These are phyloP conservation scores for Drosophila austrosaltans DNA, from an alignment of 2,888 invertebrate genomes.

Conservation along the genomic window DNA sequence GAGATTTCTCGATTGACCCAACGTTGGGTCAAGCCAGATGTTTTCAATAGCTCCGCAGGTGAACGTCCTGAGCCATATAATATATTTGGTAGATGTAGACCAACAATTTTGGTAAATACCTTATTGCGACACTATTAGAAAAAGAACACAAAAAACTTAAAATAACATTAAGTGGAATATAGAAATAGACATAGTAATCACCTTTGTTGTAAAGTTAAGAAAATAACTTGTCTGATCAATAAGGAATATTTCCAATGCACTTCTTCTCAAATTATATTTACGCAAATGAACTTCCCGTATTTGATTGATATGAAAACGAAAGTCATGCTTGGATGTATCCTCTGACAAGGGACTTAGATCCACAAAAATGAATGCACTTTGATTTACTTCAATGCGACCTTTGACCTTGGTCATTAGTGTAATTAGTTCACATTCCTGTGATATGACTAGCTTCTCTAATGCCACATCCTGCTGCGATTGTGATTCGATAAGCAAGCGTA, in stretches of 20 bases:
- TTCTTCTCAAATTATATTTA: conserved; percentile 86
- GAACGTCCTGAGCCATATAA: conserved; percentile 86
- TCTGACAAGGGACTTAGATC: conserved; percentile 85
- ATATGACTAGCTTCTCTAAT: conserved; percentile 85
- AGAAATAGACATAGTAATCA: conserved; percentile 59
- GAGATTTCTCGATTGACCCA: conserved; percentile 89
- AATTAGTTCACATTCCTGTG: conserved; percentile 87
- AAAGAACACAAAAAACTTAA: background rate
- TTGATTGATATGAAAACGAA: conserved; percentile 84
- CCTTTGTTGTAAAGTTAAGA: conserved; percentile 87
- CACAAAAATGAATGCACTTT: conserved; percentile 86
- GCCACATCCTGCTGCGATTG: conserved; percentile 84
- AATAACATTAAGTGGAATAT: too few species aligned
- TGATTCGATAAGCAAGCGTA: conserved; percentile 82
- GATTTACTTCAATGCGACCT: conserved; percentile 87
- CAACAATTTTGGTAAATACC: conserved; percentile 86
- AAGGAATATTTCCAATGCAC: conserved; percentile 87
- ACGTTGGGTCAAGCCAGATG: conserved; percentile 86
- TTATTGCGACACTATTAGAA: conserved; percentile 85
- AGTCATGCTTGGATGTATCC: conserved; percentile 84
- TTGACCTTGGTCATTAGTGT: conserved; percentile 86
- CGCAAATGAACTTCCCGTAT: conserved; percentile 87
- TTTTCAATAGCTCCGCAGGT: conserved; percentile 86
- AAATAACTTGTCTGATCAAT: conserved; percentile 88
- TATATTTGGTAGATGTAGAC: conserved; percentile 86